phyloP scores from a whole-genome alignment of 2,113 vertebrate species.

The Pandion haliaetus region DNA sequence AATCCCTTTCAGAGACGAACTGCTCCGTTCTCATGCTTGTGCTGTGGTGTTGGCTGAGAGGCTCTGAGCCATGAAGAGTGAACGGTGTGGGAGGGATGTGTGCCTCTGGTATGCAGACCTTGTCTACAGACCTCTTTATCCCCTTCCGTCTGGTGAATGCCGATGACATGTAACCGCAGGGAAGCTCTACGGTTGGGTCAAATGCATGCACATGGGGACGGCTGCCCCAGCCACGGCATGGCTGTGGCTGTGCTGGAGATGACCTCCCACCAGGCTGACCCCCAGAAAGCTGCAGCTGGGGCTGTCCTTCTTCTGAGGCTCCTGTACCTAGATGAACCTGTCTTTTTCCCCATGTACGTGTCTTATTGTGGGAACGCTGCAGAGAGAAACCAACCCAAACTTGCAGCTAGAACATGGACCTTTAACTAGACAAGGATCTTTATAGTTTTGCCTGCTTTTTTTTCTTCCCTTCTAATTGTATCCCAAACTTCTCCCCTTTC shows the following conservation, averaged over 20 bases:
- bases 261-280: neutral
- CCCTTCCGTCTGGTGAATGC: neutral
- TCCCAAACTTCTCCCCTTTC: neutral
- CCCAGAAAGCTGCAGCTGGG: neutral
- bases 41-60: neutral
- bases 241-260: neutral
- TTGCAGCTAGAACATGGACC: neutral
- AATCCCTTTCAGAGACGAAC: neutral
- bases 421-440: neutral
- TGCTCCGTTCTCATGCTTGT: fast-evolving
- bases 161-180: fast-evolving
- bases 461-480: neutral
- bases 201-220: fast-evolving
- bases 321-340: neutral
- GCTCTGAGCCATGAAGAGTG: neutral
- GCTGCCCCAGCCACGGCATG: fast-evolving
- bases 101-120: neutral
- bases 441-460: neutral
- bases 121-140: neutral
- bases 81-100: neutral
- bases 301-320: neutral
- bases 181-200: neutral
- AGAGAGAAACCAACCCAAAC: neutral
- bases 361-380: neutral
- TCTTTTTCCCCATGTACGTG: fast-evolving